These are phyloP conservation scores for Priocnemis perturbator DNA, from an alignment of 2,888 invertebrate species.

Conservation along the genomic window DNA sequence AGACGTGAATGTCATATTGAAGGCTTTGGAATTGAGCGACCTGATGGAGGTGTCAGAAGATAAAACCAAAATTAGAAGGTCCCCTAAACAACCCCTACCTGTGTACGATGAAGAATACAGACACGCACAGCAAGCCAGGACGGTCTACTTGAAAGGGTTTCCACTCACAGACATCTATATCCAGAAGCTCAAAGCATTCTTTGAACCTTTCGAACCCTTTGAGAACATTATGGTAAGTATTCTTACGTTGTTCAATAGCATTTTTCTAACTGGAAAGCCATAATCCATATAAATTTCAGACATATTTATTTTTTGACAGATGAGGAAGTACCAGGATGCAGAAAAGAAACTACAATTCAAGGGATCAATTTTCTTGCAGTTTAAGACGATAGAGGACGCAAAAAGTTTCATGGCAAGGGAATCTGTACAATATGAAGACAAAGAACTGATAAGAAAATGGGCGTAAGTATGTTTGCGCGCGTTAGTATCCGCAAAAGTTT, in stretches of 20 bases:
- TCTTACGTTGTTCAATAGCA: background rate
- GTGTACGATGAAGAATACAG: conserved; percentile 89
- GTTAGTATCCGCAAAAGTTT: background rate
- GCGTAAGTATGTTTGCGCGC: conserved; percentile 76
- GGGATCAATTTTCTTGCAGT: conserved; percentile 94
- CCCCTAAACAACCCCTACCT: conserved; percentile 85
- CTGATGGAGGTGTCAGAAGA: conserved; percentile 81
- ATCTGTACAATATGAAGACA: conserved; percentile 82
- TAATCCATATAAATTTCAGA: conserved; percentile 14
- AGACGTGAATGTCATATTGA: conserved; percentile 83
- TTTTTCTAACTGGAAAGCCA: background rate
- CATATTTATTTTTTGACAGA: conserved; percentile 63
- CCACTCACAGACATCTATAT: conserved; percentile 81
- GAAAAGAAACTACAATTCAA: conserved; percentile 85
- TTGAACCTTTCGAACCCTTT: conserved; percentile 80
- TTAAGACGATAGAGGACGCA: conserved; percentile 87
- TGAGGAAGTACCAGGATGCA: conserved; percentile 80
- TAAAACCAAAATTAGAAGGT: conserved; percentile 84
- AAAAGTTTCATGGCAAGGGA: conserved; percentile 85
- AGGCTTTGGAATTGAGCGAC: conserved; percentile 85
- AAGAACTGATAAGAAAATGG: conserved; percentile 82
- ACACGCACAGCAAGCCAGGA: conserved; percentile 85
- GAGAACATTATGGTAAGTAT: conserved; percentile 73
- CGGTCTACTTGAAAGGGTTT: conserved; percentile 93
- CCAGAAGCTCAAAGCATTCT: conserved; percentile 85